phyloP scores from a whole-genome alignment of 2,113 vertebrate genomes.

The Ptyas mucosa region DNA sequence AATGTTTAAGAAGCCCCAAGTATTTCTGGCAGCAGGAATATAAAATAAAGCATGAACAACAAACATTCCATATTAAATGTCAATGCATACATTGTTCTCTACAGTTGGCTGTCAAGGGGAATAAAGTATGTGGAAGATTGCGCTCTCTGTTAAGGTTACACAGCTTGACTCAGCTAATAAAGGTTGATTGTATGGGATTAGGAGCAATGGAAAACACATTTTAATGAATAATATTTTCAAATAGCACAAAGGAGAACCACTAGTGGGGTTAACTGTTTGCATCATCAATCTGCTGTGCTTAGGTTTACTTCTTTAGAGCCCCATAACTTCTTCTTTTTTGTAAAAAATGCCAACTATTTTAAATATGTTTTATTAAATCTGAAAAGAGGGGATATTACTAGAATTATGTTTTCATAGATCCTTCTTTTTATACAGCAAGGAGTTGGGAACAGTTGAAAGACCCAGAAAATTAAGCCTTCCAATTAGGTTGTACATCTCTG shows the following conservation, averaged over 20 bases:
- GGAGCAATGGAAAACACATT: slow-evolving; percentile 33
- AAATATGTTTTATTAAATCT: neutral
- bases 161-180: slow-evolving; percentile 47
- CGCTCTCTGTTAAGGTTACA: slow-evolving; percentile 18
- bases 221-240: slow-evolving; percentile 43
- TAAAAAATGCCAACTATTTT: neutral
- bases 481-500: neutral
- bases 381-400: neutral
- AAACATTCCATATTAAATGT: slow-evolving; percentile 25
- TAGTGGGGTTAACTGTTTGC: slow-evolving; percentile 33
- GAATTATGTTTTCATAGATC: neutral
- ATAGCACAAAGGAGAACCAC: slow-evolving; percentile 22
- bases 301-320: neutral
- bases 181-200: slow-evolving; percentile 23
- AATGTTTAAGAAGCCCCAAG: neutral
- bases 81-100: slow-evolving; percentile 28
- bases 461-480: neutral
- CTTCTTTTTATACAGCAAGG: neutral
- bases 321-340: neutral
- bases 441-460: neutral
- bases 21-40: slow-evolving; percentile 36
- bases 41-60: slow-evolving; percentile 31
- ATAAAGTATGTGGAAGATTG: slow-evolving; percentile 30
- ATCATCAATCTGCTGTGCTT: slow-evolving; percentile 37
- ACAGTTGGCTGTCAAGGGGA: slow-evolving; percentile 13